These are phyloP conservation scores for Melangyna quadrimaculata DNA, from an alignment of 2,888 invertebrate species.

Conservation along the genomic window DNA sequence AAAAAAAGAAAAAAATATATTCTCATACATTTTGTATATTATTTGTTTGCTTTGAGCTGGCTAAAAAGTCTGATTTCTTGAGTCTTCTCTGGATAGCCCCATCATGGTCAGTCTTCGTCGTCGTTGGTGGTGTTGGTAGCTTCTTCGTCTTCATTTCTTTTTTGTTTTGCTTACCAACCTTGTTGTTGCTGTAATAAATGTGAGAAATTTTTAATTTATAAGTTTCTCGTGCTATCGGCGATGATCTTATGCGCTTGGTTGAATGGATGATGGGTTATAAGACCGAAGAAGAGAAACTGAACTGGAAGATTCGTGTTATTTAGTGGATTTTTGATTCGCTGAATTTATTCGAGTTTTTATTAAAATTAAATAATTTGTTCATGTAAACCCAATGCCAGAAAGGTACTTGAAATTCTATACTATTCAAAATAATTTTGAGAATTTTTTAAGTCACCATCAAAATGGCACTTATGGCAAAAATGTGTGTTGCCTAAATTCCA, in stretches of 20 bases:
- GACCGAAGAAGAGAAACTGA: constrained; percentile 40
- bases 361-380: background rate
- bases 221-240: constrained; percentile 66
- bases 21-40: background rate
- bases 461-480: constrained; percentile 12
- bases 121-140: constrained; percentile 48
- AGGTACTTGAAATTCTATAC: background rate
- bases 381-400: background rate
- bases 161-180: constrained; percentile 29
- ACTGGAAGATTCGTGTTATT: background rate
- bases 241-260: constrained; percentile 39
- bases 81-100: background rate
- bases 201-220: constrained; percentile 78
- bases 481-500: constrained; percentile 48
- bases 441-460: background rate
- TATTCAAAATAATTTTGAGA: background rate
- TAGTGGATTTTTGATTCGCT: background rate
- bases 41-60: background rate
- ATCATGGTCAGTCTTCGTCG: background rate
- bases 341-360: background rate
- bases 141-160: constrained; percentile 3
- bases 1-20: background rate
- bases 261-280: background rate
- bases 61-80: constrained; percentile 1
- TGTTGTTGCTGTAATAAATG: constrained; percentile 75